phyloP scores from a whole-genome alignment of 2,888 invertebrate genomes.

The Mesochorus sp. region DNA sequence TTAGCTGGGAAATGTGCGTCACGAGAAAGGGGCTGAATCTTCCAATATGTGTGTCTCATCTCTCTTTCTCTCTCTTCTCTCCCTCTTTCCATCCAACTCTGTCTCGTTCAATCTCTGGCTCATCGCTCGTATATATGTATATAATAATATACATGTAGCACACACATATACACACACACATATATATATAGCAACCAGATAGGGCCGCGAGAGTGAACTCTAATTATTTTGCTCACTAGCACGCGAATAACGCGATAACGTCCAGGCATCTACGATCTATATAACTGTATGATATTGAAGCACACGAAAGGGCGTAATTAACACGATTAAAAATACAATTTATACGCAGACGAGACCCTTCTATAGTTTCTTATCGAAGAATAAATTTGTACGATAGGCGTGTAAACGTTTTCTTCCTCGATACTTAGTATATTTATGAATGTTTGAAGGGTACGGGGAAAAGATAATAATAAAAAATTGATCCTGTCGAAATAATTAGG shows the following conservation, averaged over 20 bases:
- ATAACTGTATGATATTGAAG: background rate
- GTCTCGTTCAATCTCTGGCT: slow-evolving; percentile 44
- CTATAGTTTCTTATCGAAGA: too few relatives aligned
- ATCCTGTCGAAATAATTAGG: too few relatives aligned
- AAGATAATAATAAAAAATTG: too few relatives aligned
- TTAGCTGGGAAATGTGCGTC: slow-evolving; percentile 69
- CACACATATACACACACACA: too few relatives aligned
- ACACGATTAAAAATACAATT: too few relatives aligned
- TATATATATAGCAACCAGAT: background rate
- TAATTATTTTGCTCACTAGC: slow-evolving; percentile 76
- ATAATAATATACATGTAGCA: too few relatives aligned
- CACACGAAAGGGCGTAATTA: background rate
- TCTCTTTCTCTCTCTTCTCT: slow-evolving; percentile 18
- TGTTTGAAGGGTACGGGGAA: too few relatives aligned
- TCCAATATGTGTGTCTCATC: slow-evolving; percentile 33
- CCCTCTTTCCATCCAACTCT: slow-evolving; percentile 12
- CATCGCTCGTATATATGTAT: slow-evolving; percentile 25
- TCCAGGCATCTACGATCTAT: slow-evolving; percentile 38
- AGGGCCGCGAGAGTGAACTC: slow-evolving; percentile 60
- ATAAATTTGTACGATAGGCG: too few relatives aligned
- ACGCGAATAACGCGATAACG: slow-evolving; percentile 75
- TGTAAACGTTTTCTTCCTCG: too few relatives aligned
- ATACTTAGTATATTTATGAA: too few relatives aligned
- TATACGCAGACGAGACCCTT: too few relatives aligned
- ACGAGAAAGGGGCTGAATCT: slow-evolving; percentile 31